Conservation (phyloP, 2,797 vertebrate species). For the Lerista edwardsae region DNA sequence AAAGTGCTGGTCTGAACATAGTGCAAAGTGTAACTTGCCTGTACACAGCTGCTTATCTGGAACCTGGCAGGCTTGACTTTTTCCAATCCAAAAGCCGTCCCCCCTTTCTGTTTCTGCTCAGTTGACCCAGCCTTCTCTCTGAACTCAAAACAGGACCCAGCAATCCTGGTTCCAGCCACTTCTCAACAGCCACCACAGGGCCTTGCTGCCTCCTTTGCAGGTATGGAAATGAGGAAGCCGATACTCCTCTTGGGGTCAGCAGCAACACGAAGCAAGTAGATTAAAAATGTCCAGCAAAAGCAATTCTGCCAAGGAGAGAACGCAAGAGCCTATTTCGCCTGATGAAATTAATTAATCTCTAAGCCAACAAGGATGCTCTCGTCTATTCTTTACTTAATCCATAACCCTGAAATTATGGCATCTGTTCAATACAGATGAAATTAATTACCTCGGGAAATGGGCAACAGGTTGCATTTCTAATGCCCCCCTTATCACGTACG, state of each 20-base stretch:
- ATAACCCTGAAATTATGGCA: slow-evolving; percentile 70
- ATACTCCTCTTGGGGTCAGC: background rate
- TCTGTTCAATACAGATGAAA: slow-evolving; percentile 71
- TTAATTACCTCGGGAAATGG: slow-evolving; percentile 68
- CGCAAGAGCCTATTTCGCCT: slow-evolving; percentile 36
- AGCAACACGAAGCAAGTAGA: background rate
- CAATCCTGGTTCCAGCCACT: rapidly evolving
- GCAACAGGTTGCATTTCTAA: slow-evolving; percentile 68
- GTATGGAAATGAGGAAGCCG: rapidly evolving
- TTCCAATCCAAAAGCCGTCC: background rate
- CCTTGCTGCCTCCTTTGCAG: background rate
- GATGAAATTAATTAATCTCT: slow-evolving; percentile 61
- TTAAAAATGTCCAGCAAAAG: slow-evolving; percentile 29
- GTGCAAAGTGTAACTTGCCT: background rate
- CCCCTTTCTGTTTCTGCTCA: background rate
- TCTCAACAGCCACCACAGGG: background rate
- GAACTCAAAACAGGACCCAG: background rate
- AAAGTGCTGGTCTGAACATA: background rate
- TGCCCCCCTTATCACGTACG: slow-evolving; percentile 17
- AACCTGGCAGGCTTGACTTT: background rate
- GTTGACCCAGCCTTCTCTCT: background rate
- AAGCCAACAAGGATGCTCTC: slow-evolving; percentile 64
- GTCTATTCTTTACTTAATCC: slow-evolving; percentile 72
- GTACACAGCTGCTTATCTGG: background rate
- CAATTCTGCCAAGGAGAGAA: slow-evolving; percentile 39